A percentile compares a stretch with the other conserved stretches of the same genome.
Conservation (phyloP, 1,140 invertebrate genomes). For the Trichonephila inaurata region DNA sequence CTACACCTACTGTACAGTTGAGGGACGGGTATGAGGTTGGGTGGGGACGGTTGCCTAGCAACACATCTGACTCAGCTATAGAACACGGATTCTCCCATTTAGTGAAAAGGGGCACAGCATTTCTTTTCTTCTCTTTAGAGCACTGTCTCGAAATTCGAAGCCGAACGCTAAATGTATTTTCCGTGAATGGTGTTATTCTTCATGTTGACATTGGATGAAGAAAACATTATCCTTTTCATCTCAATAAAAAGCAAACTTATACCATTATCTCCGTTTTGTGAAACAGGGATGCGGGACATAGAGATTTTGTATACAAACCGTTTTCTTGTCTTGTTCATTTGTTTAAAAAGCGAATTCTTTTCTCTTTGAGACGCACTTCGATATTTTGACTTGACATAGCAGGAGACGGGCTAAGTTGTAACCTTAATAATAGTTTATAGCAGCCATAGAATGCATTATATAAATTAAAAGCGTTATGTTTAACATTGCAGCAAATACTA, state of each 20-base stretch:
- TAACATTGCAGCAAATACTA: too few species aligned
- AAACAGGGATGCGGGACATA: background rate
- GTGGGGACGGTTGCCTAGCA: conserved; percentile 71
- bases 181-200: conserved; percentile 17
- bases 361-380: too few species aligned
- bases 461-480: too few species aligned
- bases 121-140: conserved; percentile 45
- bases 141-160: conserved; percentile 20
- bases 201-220: conserved; percentile 11
- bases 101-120: conserved; percentile 45
- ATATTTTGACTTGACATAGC: too few species aligned
- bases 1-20: conserved; percentile 67
- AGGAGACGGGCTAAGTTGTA: too few species aligned
- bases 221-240: conserved; percentile 28
- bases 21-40: conserved; percentile 31
- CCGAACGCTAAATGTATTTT: conserved; percentile 15
- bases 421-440: too few species aligned
- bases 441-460: too few species aligned
- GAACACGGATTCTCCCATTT: conserved; percentile 64
- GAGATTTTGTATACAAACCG: background rate
- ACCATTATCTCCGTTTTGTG: background rate
- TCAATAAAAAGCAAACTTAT: background rate
- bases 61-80: conserved; percentile 76
- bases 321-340: background rate
- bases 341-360: background rate